phyloP scores from a whole-genome alignment of 2,113 vertebrate species.

The Gracilinanus agilis region DNA sequence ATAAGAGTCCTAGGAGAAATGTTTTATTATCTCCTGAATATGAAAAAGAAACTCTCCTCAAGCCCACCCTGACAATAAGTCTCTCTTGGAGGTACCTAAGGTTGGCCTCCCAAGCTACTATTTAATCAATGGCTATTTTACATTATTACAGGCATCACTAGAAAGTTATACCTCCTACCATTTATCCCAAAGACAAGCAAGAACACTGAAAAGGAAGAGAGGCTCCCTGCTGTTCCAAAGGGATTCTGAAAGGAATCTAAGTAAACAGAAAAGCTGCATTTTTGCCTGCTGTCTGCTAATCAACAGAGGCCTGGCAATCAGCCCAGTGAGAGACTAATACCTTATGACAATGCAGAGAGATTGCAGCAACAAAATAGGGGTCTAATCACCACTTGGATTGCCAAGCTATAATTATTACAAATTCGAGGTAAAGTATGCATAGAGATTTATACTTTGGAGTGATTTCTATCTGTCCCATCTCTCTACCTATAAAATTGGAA shows the following conservation, averaged over 20 bases:
- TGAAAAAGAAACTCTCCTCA: constrained; percentile 57
- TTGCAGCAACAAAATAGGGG: constrained; percentile 45
- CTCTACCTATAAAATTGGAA: constrained; percentile 57
- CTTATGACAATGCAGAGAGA: constrained; percentile 72
- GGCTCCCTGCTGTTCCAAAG: constrained; percentile 53
- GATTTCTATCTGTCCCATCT: not conserved
- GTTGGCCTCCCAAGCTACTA: constrained; percentile 54
- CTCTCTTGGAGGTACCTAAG: constrained; percentile 63
- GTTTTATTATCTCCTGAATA: constrained; percentile 62
- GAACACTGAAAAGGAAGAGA: constrained; percentile 67
- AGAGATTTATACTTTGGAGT: constrained; percentile 8
- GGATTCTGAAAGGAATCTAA: constrained; percentile 65
- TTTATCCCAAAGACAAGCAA: constrained; percentile 59
- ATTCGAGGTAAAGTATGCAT: constrained; percentile 57
- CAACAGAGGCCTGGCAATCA: constrained; percentile 71
- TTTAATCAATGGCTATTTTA: constrained; percentile 78
- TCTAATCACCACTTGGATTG: constrained; percentile 54
- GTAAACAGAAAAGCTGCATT: constrained; percentile 67
- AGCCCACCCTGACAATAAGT: constrained; percentile 45
- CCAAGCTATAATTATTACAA: constrained; percentile 42
- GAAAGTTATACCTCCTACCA: constrained; percentile 70
- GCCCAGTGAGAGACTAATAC: constrained; percentile 68
- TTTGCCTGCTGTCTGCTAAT: constrained; percentile 76
- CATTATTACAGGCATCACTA: constrained; percentile 70
- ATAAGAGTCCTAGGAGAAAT: constrained; percentile 51